A percentile compares a stretch with the other conserved stretches of the same genome.
Evolutionary conservation across 92 coral and sea anemone genomes (phyloP).

Genomic region (Porites cylindrica): DNA sequence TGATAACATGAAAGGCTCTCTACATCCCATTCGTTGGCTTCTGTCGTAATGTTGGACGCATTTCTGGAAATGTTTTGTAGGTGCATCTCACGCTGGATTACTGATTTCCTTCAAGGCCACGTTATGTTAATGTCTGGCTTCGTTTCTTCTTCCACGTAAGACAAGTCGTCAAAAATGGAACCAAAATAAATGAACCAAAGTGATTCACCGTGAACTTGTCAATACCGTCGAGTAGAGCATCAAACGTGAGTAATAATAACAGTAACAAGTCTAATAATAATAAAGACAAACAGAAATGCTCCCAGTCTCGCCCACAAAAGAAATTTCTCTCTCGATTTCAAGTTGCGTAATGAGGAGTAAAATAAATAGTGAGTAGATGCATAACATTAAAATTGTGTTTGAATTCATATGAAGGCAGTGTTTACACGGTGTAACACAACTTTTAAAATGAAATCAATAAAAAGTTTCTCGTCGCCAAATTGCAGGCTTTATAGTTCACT

Average conservation of each 20-base stretch:
- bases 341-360: neutral
- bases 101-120: neutral
- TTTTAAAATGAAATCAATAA: too few relatives aligned
- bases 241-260: too few relatives aligned
- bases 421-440: too few relatives aligned
- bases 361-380: neutral
- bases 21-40: neutral
- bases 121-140: neutral
- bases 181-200: too few relatives aligned
- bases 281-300: too few relatives aligned
- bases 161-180: too few relatives aligned
- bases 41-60: neutral
- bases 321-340: neutral
- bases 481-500: too few relatives aligned
- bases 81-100: neutral
- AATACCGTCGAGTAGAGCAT: neutral
- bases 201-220: too few relatives aligned
- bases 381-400: too few relatives aligned
- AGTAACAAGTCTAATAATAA: too few relatives aligned
- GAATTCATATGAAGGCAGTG: too few relatives aligned
- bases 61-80: neutral
- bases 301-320: neutral
- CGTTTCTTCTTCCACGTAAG: neutral
- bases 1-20: constrained; percentile 13
- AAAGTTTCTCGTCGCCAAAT: too few relatives aligned